Conservation (phyloP, 2,888 invertebrate species). For the Physocephala rufipes region DNA sequence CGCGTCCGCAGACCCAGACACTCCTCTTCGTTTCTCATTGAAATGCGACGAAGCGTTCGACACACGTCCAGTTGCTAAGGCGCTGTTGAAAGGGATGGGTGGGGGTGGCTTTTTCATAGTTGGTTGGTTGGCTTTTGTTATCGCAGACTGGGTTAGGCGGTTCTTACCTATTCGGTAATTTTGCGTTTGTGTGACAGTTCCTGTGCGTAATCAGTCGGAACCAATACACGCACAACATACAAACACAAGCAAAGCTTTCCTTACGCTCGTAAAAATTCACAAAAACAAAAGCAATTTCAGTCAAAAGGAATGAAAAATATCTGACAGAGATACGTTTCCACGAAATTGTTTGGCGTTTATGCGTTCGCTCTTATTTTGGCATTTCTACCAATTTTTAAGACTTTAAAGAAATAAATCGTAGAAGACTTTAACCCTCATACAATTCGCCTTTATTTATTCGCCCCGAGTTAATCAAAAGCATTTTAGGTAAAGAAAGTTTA, state of each 20-base stretch:
- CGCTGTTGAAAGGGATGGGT: too few relatives aligned
- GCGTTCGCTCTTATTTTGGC: slow-evolving; percentile 37
- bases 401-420: too few relatives aligned
- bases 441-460: too few relatives aligned
- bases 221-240: slow-evolving; percentile 13
- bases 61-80: too few relatives aligned
- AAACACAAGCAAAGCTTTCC: not conserved
- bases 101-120: slow-evolving; percentile 3
- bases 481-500: too few relatives aligned
- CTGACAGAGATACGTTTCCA: slow-evolving; percentile 1
- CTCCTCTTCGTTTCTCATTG: too few relatives aligned
- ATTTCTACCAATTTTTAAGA: slow-evolving; percentile 25
- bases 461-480: too few relatives aligned
- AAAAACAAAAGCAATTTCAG: slow-evolving; percentile 35
- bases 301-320: slow-evolving; percentile 6
- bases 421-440: too few relatives aligned
- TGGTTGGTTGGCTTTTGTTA: slow-evolving; percentile 3
- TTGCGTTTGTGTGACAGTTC: slow-evolving; percentile 18
- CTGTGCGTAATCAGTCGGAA: slow-evolving; percentile 18
- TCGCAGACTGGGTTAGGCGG: too few relatives aligned
- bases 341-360: slow-evolving; percentile 2
- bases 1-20: too few relatives aligned
- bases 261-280: not conserved
- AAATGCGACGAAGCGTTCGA: too few relatives aligned
- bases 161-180: too few relatives aligned